Conservation (phyloP, 2,113 vertebrate species). For the Recurvirostra avosetta region DNA sequence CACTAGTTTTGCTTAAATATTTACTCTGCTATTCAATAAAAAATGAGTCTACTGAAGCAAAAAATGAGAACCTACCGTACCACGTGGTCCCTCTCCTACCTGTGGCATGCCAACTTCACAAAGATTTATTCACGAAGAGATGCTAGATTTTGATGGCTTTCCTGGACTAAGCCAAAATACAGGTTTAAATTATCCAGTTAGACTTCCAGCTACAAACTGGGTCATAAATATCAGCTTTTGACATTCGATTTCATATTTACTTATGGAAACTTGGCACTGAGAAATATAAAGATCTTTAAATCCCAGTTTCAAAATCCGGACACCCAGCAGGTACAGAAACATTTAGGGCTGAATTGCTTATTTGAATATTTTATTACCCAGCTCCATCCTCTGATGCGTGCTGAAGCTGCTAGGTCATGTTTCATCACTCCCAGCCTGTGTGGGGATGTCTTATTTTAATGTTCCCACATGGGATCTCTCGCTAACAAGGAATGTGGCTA, state of each 20-base stretch:
- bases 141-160: background rate
- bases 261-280: background rate
- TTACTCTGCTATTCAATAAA: conserved; percentile 64
- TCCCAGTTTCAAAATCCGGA: background rate
- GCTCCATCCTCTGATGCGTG: background rate
- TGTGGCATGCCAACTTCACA: conserved; percentile 28
- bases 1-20: conserved; percentile 57
- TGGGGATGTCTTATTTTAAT: conserved; percentile 14
- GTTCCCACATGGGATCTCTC: conserved; percentile 9
- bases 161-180: background rate
- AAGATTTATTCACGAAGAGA: conserved; percentile 31
- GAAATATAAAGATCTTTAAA: background rate
- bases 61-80: background rate
- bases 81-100: background rate
- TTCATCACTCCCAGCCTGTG: conserved; percentile 15
- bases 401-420: conserved; percentile 12
- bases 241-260: background rate
- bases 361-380: conserved; percentile 38
- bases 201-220: background rate
- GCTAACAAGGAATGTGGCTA: conserved; percentile 26
- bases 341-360: background rate
- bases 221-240: background rate
- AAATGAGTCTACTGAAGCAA: conserved; percentile 48
- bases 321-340: background rate
- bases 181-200: background rate